Conservation (phyloP, 2,888 invertebrate genomes). For the Eupithecia pulchellata region DNA sequence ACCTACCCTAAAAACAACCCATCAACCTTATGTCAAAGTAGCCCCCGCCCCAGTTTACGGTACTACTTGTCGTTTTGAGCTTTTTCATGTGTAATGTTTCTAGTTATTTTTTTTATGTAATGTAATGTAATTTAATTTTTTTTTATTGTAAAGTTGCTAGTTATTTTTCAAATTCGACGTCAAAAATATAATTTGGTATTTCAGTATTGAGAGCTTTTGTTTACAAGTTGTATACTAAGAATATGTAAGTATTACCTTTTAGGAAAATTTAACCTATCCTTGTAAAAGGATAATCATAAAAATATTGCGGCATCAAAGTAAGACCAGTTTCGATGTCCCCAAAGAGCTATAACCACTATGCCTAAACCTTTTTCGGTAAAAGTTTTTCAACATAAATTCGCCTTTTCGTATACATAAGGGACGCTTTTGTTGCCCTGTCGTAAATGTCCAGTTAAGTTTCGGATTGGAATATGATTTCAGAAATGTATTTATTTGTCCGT, state of each 20-base stretch:
- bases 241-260: not conserved
- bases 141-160: too few relatives aligned
- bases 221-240: too few relatives aligned
- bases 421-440: constrained; percentile 17
- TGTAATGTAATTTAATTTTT: too few relatives aligned
- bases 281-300: constrained; percentile 1
- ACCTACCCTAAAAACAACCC: too few relatives aligned
- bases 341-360: constrained; percentile 23
- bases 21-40: too few relatives aligned
- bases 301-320: constrained; percentile 9
- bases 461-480: not conserved
- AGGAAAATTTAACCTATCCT: not conserved
- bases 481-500: constrained; percentile 4
- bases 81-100: too few relatives aligned
- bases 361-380: constrained; percentile 36
- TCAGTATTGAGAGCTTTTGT: too few relatives aligned
- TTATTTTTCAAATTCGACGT: too few relatives aligned
- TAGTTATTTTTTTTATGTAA: too few relatives aligned
- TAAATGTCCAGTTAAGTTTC: constrained; percentile 27
- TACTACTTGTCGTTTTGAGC: too few relatives aligned
- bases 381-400: constrained; percentile 43
- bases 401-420: constrained; percentile 27
- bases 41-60: too few relatives aligned
- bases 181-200: too few relatives aligned
- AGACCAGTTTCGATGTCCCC: constrained; percentile 29